Base-by-base conservation (phyloP, 1,140 invertebrate genomes). In the Drosophila gunungcola region DNA sequence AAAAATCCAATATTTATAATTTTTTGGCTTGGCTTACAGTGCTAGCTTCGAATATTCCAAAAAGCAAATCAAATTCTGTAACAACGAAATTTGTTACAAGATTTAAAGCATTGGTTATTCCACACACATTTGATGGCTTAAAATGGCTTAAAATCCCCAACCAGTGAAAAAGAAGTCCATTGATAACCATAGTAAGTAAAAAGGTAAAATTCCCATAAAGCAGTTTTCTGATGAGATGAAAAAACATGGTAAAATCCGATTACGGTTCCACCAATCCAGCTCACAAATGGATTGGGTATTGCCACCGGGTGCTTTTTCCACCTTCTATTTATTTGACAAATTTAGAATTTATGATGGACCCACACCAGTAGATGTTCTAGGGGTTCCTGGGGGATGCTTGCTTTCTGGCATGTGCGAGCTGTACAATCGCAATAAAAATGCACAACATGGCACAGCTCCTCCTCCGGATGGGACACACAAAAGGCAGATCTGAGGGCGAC, bases 321-420 rank as follows among this genome's bases (percentile, higher is more conserved):
- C 53, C 54, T 46, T 63, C 63, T 80, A 80, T 78, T 74, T 88
- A 76, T 86, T 74, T 86, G 83, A 83, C 83, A 88, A 88, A 89
- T 88, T 83, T 83, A 43, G 67, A 88, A 79, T 88, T 88, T 88
- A 82, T 78, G 67, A 72, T 53, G 60, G 63, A 64, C 29, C 58
- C 45, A 11, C 38, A 21, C 39, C 29, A 21, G 10, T 4, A 21
- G 56, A 48, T 39, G n/a, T 13, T 43, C 32, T n/a, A 45, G 42
- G 41, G 49, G 16, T 4, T 39, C 5, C 13, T 12, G n/a, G 32
- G 57, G 38, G 16, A 42, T 49, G n/a, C 12, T n/a, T 4, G 32
- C 60, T 12, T 46, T 4, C 39, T 29, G 45, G 48, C 76, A 73
- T 67, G 62, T 85, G 81, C 58, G 57, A 52, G 55, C 65, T 61